A percentile compares a stretch with the other conserved stretches of the same genome.
Evolutionary conservation across 2,888 invertebrate genomes (phyloP).

Genomic region (Leucophenga maculata): DNA sequence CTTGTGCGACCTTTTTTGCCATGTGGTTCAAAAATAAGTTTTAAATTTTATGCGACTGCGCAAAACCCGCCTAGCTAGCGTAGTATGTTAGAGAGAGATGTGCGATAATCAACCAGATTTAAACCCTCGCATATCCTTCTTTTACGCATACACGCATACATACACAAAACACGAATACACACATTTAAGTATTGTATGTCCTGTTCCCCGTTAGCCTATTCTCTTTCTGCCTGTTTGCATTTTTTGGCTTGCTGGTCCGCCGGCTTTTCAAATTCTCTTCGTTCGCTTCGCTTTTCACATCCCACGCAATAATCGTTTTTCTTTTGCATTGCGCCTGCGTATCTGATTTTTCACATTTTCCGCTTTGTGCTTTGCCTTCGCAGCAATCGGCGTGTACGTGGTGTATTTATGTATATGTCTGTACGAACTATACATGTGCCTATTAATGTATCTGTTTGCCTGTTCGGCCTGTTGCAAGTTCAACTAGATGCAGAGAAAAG

Average conservation of each 20-base stretch:
- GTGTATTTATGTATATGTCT: too few relatives aligned
- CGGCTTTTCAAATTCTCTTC: conserved; percentile 19
- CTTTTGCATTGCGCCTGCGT: conserved; percentile 42
- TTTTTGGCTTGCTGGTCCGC: conserved; percentile 32
- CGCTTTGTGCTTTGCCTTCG: conserved; percentile 61
- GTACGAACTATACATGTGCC: too few relatives aligned
- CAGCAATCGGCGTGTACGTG: conserved; percentile 9
- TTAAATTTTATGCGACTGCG: conserved; percentile 5
- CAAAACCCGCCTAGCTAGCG: neutral
- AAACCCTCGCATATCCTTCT: neutral
- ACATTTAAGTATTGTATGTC: neutral
- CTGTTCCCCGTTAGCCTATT: too few relatives aligned
- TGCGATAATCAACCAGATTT: neutral
- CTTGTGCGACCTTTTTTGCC: too few relatives aligned
- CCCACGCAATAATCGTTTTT: conserved; percentile 53
- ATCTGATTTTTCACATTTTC: conserved; percentile 43
- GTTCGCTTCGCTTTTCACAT: conserved; percentile 49
- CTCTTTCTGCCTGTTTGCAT: conserved; percentile 31
- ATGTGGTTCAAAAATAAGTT: too few relatives aligned
- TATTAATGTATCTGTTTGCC: too few relatives aligned
- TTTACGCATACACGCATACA: neutral
- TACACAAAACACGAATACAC: neutral
- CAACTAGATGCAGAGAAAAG: neutral
- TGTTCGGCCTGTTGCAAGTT: neutral
- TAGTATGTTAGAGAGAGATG: neutral